Percentiles rank a stretch among this genome's conserved stretches.
Evolutionary conservation across 2,113 vertebrate genomes (phyloP).

Genomic region (Heterotilapia buettikoferi): DNA sequence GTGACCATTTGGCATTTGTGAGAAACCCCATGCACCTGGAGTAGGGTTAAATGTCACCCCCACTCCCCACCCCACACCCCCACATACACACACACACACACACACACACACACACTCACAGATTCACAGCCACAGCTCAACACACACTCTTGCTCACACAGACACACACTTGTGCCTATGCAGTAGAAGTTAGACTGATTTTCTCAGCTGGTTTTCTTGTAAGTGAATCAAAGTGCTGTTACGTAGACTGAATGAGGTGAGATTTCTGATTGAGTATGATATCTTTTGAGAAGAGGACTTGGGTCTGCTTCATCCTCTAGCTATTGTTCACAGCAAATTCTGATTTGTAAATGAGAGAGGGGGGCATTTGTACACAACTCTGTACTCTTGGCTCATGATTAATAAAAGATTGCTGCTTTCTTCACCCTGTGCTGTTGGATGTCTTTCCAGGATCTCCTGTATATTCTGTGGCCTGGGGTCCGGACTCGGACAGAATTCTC

Average conservation of each 20-base stretch:
- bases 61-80: background rate
- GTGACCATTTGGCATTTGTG: slow-evolving; percentile 83
- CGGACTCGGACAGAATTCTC: slow-evolving; percentile 90
- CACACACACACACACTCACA: background rate
- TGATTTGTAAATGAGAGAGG: background rate
- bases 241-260: slow-evolving; percentile 27
- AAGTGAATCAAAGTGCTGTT: slow-evolving; percentile 10
- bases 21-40: slow-evolving; percentile 90
- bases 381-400: background rate
- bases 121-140: slow-evolving; percentile 5
- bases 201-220: slow-evolving; percentile 42
- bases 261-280: slow-evolving; percentile 11
- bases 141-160: background rate
- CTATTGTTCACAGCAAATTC: background rate
- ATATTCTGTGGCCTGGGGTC: slow-evolving; percentile 92
- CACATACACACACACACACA: slow-evolving; percentile 1
- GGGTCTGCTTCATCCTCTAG: background rate
- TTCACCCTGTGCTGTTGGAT: background rate
- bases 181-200: slow-evolving; percentile 28
- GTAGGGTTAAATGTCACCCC: slow-evolving; percentile 84
- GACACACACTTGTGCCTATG: background rate
- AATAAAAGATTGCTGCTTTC: background rate
- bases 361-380: background rate
- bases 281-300: background rate
- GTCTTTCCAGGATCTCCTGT: slow-evolving; percentile 80